Conservation (phyloP, 2,888 invertebrate genomes). For the Electrophaes corylata region DNA sequence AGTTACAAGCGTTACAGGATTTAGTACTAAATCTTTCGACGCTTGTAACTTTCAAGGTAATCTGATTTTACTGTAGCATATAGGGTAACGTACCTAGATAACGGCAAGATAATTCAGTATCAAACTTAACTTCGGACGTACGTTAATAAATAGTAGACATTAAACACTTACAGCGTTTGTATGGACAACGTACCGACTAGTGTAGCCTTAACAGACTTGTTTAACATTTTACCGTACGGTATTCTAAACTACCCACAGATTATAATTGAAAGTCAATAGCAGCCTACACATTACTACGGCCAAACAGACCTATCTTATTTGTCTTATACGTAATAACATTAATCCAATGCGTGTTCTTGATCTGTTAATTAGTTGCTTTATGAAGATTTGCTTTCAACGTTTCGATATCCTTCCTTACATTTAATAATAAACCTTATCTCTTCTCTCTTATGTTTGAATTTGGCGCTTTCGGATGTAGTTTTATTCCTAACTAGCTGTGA, state of each 20-base stretch:
- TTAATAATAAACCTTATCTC: constrained; percentile 24
- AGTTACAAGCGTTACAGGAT: too few relatives aligned
- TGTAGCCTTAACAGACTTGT: background rate
- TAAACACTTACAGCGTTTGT: too few relatives aligned
- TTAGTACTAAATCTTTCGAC: too few relatives aligned
- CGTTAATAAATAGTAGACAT: too few relatives aligned
- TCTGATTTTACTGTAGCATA: too few relatives aligned
- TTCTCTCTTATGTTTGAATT: constrained; percentile 17
- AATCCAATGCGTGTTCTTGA: constrained; percentile 60
- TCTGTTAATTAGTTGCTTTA: constrained; percentile 67
- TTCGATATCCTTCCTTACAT: constrained; percentile 1
- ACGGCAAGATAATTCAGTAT: too few relatives aligned
- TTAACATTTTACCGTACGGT: background rate
- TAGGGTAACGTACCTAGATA: too few relatives aligned
- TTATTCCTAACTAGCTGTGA: constrained; percentile 23
- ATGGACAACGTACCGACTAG: too few relatives aligned
- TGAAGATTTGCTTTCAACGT: constrained; percentile 56
- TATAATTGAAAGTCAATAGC: constrained; percentile 38
- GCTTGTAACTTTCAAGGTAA: too few relatives aligned
- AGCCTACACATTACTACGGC: constrained; percentile 23
- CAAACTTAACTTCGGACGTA: too few relatives aligned
- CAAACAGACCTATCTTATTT: constrained; percentile 32
- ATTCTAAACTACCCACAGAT: constrained; percentile 20
- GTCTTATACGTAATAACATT: constrained; percentile 56
- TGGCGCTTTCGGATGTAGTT: constrained; percentile 19